Evolutionary conservation across 2,888 invertebrate genomes (phyloP), one percentile per base, ranked within the genome.

Genomic region (Prenolepis imparis): DNA sequence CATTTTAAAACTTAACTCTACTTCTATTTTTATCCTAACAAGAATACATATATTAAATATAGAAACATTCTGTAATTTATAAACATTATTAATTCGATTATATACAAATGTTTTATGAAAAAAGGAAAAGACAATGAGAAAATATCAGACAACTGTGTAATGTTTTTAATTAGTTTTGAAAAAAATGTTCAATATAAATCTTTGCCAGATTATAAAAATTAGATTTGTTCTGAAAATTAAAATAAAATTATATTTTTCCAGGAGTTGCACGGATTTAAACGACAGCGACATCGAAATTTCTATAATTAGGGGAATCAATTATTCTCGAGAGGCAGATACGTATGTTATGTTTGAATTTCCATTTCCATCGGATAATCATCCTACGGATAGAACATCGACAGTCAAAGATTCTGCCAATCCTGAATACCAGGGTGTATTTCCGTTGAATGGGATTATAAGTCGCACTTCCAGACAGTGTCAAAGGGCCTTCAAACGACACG

Each of bases 311-410:
- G 99, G 99, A 68, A 97, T 99, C 85, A 98, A 98, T 90, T 98
- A 98, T 95, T 97, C 98, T 0, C 97, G 97, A 93, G 98, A 99
- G 84, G 96, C 98, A 41, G 98, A 99, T 92, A 98, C 99, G 0
- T 99, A 98, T 93, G 98, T 99, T 15, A 98, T 97, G 93, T 97
- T 97, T 92, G 99, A 99, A 93, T 98, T 99, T 94, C 99, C 99
- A 0, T 98, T 96, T 95, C 98, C 98, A 32, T 94, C 97, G 96
- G 98, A 98, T 66, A 96, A 96, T 82, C 96, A 97, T 0, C 96
- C 96, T 57, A 96, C 96, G 32, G 97, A 98, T 85, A 97, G 97
- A 91, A 98, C 99, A 0, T 95, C 96, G 0, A 96, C 97, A 3
- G 96, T 98, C 4, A 98, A 97, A 93, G 97, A 98, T 93, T 98